Conservation (phyloP, 2,797 vertebrate species). For the Malacoraja senta region DNA sequence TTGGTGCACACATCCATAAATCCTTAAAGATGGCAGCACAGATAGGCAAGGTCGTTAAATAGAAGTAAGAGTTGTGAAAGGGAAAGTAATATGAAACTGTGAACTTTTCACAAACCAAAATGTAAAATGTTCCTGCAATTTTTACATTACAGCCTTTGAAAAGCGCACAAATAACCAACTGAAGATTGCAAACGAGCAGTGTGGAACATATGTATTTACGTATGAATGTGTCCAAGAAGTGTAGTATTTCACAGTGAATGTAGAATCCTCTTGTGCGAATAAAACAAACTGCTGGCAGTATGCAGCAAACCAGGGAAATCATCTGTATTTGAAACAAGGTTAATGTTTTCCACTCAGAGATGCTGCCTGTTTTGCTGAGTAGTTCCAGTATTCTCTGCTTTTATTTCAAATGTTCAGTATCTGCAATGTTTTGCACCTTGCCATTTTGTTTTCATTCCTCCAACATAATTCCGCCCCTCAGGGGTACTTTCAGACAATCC, state of each 20-base stretch:
- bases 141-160: background rate
- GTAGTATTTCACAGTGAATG: background rate
- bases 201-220: background rate
- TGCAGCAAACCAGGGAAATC: too few species aligned
- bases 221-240: background rate
- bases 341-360: too few species aligned
- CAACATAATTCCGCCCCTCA: background rate
- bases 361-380: too few species aligned
- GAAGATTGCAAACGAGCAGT: background rate
- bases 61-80: background rate
- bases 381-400: too few species aligned
- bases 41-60: background rate
- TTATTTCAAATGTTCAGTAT: too few species aligned
- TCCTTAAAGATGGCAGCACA: too few species aligned
- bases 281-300: too few species aligned
- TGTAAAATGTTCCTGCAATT: background rate
- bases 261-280: background rate
- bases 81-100: background rate
- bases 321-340: too few species aligned
- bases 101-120: background rate
- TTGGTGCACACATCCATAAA: too few species aligned
- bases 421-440: too few species aligned
- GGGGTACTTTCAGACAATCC: background rate
- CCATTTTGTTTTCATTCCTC: background rate
- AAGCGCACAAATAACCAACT: background rate